Conservation (phyloP, 1,140 invertebrate species). For the Drosophila willistoni region DNA sequence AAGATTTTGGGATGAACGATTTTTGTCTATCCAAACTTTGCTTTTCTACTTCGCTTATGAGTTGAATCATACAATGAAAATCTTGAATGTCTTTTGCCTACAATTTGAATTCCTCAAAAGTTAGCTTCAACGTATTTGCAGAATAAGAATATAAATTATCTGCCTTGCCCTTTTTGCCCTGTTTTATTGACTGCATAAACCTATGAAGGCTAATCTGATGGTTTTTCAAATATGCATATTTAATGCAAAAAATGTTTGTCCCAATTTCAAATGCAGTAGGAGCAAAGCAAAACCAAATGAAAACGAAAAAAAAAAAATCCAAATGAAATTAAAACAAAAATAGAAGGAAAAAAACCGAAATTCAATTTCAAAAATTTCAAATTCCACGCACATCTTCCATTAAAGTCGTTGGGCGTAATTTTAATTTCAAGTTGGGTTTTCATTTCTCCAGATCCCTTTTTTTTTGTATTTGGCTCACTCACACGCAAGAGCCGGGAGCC, state of each 20-base stretch:
- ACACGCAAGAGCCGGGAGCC: slow-evolving; percentile 17
- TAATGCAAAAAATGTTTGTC: slow-evolving; percentile 13
- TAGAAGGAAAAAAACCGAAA: slow-evolving; percentile 28
- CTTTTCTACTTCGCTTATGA: too few relatives aligned
- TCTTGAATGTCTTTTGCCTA: too few relatives aligned
- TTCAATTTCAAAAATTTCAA: slow-evolving; percentile 46
- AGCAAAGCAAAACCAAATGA: neutral
- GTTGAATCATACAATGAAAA: too few relatives aligned
- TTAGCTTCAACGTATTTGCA: too few relatives aligned
- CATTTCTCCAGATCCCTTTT: slow-evolving; percentile 43
- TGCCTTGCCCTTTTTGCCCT: too few relatives aligned
- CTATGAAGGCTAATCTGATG: too few relatives aligned
- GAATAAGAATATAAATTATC: too few relatives aligned
- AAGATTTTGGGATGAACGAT: too few relatives aligned
- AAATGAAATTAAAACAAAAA: slow-evolving; percentile 42
- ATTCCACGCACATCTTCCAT: slow-evolving; percentile 71
- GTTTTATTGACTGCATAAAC: too few relatives aligned
- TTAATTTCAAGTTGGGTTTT: slow-evolving; percentile 56
- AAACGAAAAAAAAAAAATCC: slow-evolving; percentile 49
- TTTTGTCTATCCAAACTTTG: too few relatives aligned
- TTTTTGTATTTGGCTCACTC: neutral
- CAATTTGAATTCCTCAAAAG: too few relatives aligned
- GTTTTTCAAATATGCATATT: slow-evolving; percentile 10
- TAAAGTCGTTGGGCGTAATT: slow-evolving; percentile 74
- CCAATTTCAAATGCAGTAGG: slow-evolving; percentile 11